Percentiles rank a stretch among this genome's conserved stretches.
Evolutionary conservation across 2,113 vertebrate species (phyloP).

Genomic region (Scortum barcoo): DNA sequence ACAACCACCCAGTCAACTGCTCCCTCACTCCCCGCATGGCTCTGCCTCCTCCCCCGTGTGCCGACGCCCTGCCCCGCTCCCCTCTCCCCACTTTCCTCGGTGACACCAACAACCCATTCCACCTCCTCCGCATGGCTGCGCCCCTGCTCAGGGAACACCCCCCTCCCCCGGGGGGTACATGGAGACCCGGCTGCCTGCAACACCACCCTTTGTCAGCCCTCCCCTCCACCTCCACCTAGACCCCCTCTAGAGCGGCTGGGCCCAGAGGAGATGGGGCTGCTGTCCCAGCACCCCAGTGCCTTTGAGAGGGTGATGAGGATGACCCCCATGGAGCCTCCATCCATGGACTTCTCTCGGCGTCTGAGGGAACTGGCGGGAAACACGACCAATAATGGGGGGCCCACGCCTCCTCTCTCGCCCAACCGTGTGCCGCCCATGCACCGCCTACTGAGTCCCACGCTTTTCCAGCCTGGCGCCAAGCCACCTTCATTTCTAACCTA

Average conservation of each 20-base stretch:
- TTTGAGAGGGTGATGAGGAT: conserved; percentile 99
- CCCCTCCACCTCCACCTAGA: conserved; percentile 95
- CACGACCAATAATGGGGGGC: conserved; percentile 88
- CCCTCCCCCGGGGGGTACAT: conserved; percentile 92
- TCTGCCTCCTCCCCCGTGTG: conserved; percentile 93
- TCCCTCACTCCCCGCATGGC: conserved; percentile 97
- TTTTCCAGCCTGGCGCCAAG: conserved; percentile 95
- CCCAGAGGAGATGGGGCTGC: conserved; percentile 99
- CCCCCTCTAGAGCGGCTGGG: conserved; percentile 93
- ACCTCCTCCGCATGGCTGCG: conserved; percentile 96
- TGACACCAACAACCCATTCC: conserved; percentile 96
- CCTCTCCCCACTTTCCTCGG: conserved; percentile 96
- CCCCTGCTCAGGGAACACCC: conserved; percentile 93
- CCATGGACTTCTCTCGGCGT: conserved; percentile 98
- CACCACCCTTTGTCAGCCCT: conserved; percentile 95
- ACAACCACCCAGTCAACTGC: conserved; percentile 93
- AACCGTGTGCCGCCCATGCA: conserved; percentile 98
- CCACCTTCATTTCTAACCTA: conserved; percentile 95
- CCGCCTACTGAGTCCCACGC: conserved; percentile 93
- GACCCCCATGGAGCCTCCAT: conserved; percentile 95
- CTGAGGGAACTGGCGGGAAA: conserved; percentile 97
- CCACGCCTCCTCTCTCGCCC: conserved; percentile 96
- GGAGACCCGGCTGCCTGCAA: conserved; percentile 95
- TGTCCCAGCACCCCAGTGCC: conserved; percentile 99
- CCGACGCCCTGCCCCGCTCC: conserved; percentile 93